These are phyloP conservation scores for Eurytoma adleriae DNA, from an alignment of 2,888 invertebrate species.

Conservation along the genomic window DNA sequence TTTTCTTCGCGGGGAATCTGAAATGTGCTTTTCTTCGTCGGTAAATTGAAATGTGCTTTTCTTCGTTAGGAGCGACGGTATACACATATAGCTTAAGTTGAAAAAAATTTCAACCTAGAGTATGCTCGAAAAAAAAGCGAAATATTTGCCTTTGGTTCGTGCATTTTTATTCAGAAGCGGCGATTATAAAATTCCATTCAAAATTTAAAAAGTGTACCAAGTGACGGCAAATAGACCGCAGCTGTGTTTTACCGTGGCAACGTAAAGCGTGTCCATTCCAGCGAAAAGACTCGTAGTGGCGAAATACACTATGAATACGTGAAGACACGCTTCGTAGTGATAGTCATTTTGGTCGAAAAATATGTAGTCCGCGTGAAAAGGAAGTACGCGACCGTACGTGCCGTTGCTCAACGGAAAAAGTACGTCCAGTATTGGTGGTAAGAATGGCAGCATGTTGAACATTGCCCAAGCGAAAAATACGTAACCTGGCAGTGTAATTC, in stretches of 20 bases:
- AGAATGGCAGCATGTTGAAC: not conserved
- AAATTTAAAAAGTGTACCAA: not conserved
- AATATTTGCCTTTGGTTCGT: no score
- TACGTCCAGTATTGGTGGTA: slow-evolving; percentile 8
- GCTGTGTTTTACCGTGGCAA: not conserved
- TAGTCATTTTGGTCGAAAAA: slow-evolving; percentile 7
- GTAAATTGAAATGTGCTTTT: no score
- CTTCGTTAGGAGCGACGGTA: no score
- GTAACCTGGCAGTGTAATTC: not conserved
- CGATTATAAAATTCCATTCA: no score
- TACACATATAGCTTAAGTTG: no score
- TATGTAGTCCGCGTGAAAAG: not conserved
- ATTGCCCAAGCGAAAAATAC: not conserved
- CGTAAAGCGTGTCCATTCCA: not conserved
- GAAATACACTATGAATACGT: not conserved
- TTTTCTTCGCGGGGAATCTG: no score
- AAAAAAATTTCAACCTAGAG: no score
- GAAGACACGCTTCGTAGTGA: slow-evolving; percentile 3
- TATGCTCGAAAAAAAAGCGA: no score
- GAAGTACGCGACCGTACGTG: not conserved
- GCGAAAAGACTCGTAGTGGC: not conserved
- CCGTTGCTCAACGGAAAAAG: not conserved
- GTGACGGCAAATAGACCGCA: slow-evolving; percentile 1
- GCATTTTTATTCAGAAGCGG: no score
- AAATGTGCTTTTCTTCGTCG: no score